A percentile compares a stretch with the other conserved stretches of the same genome.
phyloP scores from a whole-genome alignment of 2,797 vertebrate genomes.

The Karalla daura region DNA sequence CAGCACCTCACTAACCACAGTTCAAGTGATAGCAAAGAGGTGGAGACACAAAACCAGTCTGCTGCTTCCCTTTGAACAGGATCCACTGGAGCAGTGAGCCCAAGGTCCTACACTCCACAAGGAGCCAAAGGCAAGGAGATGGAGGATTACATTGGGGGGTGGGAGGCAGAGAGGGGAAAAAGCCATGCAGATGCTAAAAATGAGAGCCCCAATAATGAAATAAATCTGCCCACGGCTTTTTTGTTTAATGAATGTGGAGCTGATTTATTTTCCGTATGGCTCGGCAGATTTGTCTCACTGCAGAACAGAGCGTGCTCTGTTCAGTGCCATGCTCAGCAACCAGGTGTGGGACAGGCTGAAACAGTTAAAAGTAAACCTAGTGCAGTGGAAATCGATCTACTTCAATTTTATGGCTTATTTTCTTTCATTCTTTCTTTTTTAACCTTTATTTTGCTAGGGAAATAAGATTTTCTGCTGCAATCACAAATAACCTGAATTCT shows the following conservation, averaged over 20 bases:
- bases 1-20: constrained; percentile 60
- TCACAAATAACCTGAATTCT: constrained; percentile 59
- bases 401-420: constrained; percentile 38
- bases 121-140: constrained; percentile 30
- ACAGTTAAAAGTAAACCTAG: constrained; percentile 77
- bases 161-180: constrained; percentile 21
- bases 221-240: constrained; percentile 81
- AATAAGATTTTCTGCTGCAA: constrained; percentile 47
- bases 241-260: constrained; percentile 78
- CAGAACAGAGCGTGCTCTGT: constrained; percentile 77
- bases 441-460: constrained; percentile 48
- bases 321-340: constrained; percentile 59
- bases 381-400: constrained; percentile 59
- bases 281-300: constrained; percentile 72
- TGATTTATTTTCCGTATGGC: constrained; percentile 82
- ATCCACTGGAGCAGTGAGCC: constrained; percentile 23
- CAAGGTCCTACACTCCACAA: constrained; percentile 27
- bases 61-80: constrained; percentile 50
- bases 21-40: constrained; percentile 59
- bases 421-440: constrained; percentile 20
- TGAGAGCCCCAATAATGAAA: constrained; percentile 75
- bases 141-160: constrained; percentile 24
- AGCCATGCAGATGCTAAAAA: constrained; percentile 46
- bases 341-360: constrained; percentile 80
- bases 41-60: constrained; percentile 48